phyloP scores from a whole-genome alignment of 1,140 invertebrate genomes.

The Hylaeus volcanicus region DNA sequence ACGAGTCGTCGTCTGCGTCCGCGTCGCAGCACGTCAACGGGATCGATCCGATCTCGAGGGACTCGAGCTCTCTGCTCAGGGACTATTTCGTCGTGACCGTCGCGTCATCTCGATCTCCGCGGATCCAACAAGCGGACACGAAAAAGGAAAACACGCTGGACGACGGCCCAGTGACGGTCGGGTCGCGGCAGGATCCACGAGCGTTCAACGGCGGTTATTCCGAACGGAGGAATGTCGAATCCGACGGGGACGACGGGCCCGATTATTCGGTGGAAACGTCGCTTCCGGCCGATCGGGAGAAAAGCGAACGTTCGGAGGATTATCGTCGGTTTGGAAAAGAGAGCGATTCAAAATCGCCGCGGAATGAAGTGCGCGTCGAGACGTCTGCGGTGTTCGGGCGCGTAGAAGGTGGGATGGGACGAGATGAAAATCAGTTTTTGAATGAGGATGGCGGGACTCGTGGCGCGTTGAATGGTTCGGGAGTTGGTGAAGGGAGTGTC shows the following conservation, averaged over 20 bases:
- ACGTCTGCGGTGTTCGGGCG: background rate
- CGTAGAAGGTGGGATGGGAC: background rate
- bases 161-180: background rate
- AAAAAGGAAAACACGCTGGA: background rate
- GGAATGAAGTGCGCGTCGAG: too few species aligned
- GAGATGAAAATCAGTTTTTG: constrained; percentile 2
- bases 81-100: constrained; percentile 21
- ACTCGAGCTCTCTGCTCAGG: background rate
- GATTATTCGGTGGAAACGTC: background rate
- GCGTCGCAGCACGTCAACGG: background rate
- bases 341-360: background rate
- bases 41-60: constrained; percentile 22
- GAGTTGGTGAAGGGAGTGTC: constrained; percentile 26
- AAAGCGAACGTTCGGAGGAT: background rate
- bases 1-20: constrained; percentile 29
- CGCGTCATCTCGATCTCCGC: constrained; percentile 5
- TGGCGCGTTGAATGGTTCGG: constrained; percentile 22
- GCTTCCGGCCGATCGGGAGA: background rate
- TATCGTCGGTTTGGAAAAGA: background rate
- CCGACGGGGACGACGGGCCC: background rate
- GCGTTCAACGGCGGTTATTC: constrained; percentile 10
- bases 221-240: background rate
- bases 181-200: constrained; percentile 12
- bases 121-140: background rate
- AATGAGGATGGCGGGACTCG: constrained; percentile 2